Evolutionary conservation across 2,888 invertebrate genomes (phyloP).

Genomic region (Rotaria magnacalcarata): DNA sequence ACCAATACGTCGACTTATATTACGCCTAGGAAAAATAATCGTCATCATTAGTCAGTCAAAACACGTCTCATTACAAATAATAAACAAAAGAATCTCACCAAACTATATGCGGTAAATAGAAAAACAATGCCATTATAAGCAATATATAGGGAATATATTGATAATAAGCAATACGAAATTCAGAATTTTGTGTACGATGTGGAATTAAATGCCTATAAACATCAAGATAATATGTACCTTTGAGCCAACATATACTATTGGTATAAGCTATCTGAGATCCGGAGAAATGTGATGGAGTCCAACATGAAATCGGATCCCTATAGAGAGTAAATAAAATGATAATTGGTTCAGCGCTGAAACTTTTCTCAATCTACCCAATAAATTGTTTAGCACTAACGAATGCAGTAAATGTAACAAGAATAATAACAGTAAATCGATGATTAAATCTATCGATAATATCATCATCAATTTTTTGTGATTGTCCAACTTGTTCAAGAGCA

Average conservation of each 20-base stretch:
- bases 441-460: not conserved
- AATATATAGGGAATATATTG: slow-evolving; percentile 10
- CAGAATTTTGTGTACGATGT: not conserved
- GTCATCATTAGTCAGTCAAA: too few species aligned
- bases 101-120: not conserved
- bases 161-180: slow-evolving; percentile 34
- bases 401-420: not conserved
- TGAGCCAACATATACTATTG: slow-evolving; percentile 32
- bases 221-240: slow-evolving; percentile 32
- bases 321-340: not conserved
- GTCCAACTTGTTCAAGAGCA: slow-evolving; percentile 9
- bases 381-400: slow-evolving; percentile 22
- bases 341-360: too few species aligned
- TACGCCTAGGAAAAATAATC: not conserved
- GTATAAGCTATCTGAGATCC: not conserved
- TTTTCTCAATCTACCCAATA: not conserved
- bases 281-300: not conserved
- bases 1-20: not conserved
- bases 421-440: slow-evolving; percentile 13
- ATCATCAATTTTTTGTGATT: slow-evolving; percentile 14
- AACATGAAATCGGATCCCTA: slow-evolving; percentile 10
- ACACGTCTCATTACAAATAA: too few species aligned
- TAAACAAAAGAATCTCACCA: not conserved
- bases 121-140: not conserved
- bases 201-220: not conserved